These are phyloP conservation scores for Habroteleia sp. DNA, from an alignment of 2,888 invertebrate genomes.

Conservation along the genomic window DNA sequence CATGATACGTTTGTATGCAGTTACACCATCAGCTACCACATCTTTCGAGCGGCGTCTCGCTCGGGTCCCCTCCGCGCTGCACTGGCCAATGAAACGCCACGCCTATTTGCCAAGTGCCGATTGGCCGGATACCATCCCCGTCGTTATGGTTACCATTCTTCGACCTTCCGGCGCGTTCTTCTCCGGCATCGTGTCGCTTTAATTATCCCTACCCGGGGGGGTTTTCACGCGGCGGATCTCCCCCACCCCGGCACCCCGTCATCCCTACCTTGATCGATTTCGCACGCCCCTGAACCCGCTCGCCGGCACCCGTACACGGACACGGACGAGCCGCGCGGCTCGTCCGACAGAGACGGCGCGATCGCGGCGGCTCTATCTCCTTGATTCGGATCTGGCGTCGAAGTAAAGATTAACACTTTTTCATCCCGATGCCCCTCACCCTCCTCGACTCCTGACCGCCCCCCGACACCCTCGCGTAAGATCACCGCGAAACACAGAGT, in stretches of 20 bases:
- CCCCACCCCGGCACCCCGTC: slow-evolving; percentile 28
- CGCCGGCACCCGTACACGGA: too few species aligned
- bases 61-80: not conserved
- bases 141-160: slow-evolving; percentile 81
- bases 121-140: slow-evolving; percentile 83
- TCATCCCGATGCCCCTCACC: slow-evolving; percentile 16
- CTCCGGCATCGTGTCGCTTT: slow-evolving; percentile 71
- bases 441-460: not conserved
- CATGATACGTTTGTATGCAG: slow-evolving; percentile 80
- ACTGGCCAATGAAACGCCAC: slow-evolving; percentile 77
- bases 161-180: slow-evolving; percentile 68
- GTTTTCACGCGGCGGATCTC: slow-evolving; percentile 18
- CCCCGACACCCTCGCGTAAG: slow-evolving; percentile 9
- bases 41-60: slow-evolving; percentile 11
- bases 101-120: slow-evolving; percentile 81
- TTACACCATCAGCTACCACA: slow-evolving; percentile 72
- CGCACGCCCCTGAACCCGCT: slow-evolving; percentile 44
- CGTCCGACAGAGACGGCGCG: slow-evolving; percentile 41
- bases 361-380: slow-evolving; percentile 64
- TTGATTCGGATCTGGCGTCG: slow-evolving; percentile 56
- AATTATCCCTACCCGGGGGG: slow-evolving; percentile 75
- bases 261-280: slow-evolving; percentile 53
- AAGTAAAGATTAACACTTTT: slow-evolving; percentile 63
- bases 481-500: slow-evolving; percentile 33
- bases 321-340: slow-evolving; percentile 15